Conservation (phyloP, 2,797 vertebrate genomes). For the Enteromius argenteus region DNA sequence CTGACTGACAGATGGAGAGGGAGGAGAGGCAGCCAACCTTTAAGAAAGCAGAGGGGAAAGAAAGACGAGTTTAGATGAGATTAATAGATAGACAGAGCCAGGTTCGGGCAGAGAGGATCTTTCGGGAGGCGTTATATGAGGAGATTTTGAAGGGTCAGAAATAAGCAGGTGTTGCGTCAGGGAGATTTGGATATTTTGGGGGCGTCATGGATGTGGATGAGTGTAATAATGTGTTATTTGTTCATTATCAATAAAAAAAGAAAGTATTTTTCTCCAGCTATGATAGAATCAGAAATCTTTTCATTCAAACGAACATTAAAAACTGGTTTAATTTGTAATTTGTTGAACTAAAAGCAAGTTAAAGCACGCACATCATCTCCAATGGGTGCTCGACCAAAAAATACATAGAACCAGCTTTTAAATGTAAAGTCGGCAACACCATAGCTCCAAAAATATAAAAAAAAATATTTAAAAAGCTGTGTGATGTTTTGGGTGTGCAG, state of each 20-base stretch:
- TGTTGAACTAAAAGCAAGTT: not conserved
- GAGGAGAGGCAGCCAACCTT: constrained; percentile 82
- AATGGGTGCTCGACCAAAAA: too few relatives aligned
- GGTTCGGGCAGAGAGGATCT: constrained; percentile 75
- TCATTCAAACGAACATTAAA: not conserved
- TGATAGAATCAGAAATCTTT: not conserved
- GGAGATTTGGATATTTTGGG: not conserved
- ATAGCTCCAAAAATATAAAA: too few relatives aligned
- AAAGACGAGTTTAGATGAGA: constrained; percentile 72
- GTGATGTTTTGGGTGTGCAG: too few relatives aligned
- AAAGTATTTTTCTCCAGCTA: not conserved
- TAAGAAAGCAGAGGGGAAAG: constrained; percentile 74
- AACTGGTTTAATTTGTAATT: not conserved
- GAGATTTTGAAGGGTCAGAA: constrained; percentile 70
- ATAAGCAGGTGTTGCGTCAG: not conserved
- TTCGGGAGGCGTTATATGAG: constrained; percentile 74
- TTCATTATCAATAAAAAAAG: not conserved
- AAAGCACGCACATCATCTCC: too few relatives aligned
- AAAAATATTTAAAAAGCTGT: too few relatives aligned
- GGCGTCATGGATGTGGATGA: not conserved
- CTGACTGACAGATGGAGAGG: constrained; percentile 83
- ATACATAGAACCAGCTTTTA: too few relatives aligned
- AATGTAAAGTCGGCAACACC: too few relatives aligned
- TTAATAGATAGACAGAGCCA: constrained; percentile 81
- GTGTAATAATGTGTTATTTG: not conserved